Base-by-base conservation (phyloP, 2,888 invertebrate species). In the Meteorus colon region DNA sequence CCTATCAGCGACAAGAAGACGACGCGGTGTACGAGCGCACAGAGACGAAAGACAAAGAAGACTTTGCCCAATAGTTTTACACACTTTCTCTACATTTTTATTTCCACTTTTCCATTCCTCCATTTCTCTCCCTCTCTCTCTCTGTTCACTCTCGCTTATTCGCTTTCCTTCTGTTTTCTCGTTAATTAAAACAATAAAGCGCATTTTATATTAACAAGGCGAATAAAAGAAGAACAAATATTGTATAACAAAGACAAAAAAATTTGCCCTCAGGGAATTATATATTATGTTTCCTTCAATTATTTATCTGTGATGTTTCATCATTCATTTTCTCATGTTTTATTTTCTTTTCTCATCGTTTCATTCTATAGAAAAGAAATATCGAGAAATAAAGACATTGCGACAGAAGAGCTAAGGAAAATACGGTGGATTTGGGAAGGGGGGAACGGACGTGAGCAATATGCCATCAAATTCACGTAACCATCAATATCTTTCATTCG, bases 391-490 rank as follows among this genome's bases (percentile, higher is more conserved):
- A 12, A 41, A 41, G 41, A 55, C 19, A 55, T 55, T 55, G 19
- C 10, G 19, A 55, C 55, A 55, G 19, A 55, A 85, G 86, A 86
- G 84, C 82, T 84, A 88, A 89, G 88, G 86, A 87, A 89, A 89
- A 86, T 87, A 87, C 87, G 87, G 88, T 83, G 86, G 87, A 88
- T 88, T 86, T 86, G 81, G 75, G 78, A 71, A 55, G 5, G n/a
- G n/a, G n/a, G n/a, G 68, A 74, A 79, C 77, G 73, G 85, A 86
- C 82, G 80, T 84, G 82, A 86, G 88, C 88, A 89, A 89, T 89
- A 89, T 89, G 89, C 89, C 86, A 89, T 89, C 88, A 89, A 89
- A 89, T 87, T 80, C 87, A 86, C 87, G 88, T 89, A 89, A 89
- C 88, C 89, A 89, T 89, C 89, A 89, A 89, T 89, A 89, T 87